These are phyloP conservation scores for Ornithoptera priamus DNA, from an alignment of 2,888 invertebrate species.

Conservation along the genomic window DNA sequence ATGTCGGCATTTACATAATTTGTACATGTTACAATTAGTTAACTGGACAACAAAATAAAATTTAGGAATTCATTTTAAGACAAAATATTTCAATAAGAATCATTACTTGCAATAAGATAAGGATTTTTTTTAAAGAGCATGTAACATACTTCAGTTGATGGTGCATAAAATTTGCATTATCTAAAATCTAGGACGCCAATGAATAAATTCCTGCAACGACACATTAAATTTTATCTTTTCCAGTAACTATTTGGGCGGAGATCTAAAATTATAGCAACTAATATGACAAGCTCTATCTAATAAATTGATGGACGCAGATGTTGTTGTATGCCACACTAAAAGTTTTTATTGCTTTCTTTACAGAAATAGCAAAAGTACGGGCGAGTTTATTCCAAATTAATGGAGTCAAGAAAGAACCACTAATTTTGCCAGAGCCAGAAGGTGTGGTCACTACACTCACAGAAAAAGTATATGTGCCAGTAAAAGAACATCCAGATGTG, in stretches of 20 bases:
- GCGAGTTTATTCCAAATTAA: conserved; percentile 99
- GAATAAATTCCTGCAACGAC: conserved; percentile 43
- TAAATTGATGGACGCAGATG: conserved; percentile 55
- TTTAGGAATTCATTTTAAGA: no score
- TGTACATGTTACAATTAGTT: no score
- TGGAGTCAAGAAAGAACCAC: conserved; percentile 96
- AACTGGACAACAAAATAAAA: no score
- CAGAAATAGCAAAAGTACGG: conserved; percentile 99
- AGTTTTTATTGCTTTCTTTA: conserved; percentile 66
- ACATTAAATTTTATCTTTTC: conserved; percentile 59
- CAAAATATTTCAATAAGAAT: no score
- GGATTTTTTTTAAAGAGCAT: no score
- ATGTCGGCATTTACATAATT: no score
- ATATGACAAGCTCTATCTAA: conserved; percentile 55
- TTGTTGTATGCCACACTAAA: conserved; percentile 38
- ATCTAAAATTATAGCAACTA: conserved; percentile 53
- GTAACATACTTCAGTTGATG: no score
- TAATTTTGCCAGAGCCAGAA: conserved; percentile 93
- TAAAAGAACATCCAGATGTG: conserved; percentile 99
- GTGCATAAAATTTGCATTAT: not conserved
- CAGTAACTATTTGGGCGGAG: conserved; percentile 53
- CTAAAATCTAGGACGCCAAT: conserved; percentile 12
- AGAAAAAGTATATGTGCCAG: conserved; percentile 99
- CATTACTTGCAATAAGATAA: no score
- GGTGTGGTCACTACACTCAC: conserved; percentile 95